Evolutionary conservation across 2,113 vertebrate species (phyloP).

Genomic region (Catharus minimus): DNA sequence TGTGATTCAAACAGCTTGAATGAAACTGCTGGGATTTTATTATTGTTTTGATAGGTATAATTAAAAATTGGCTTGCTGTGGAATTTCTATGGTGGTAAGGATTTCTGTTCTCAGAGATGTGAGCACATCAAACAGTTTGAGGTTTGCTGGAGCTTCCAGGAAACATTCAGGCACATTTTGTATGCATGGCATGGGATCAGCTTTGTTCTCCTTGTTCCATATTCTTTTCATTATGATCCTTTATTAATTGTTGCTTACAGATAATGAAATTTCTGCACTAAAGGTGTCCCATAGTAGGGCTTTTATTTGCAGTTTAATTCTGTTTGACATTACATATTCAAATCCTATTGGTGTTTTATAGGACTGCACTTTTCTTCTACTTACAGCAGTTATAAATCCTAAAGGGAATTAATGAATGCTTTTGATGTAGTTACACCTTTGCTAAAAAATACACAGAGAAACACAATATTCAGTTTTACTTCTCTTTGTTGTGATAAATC

Average conservation of each 20-base stretch:
- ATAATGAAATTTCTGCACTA: not conserved
- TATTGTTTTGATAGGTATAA: conserved; percentile 34
- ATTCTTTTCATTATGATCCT: not conserved
- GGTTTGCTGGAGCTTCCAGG: conserved; percentile 38
- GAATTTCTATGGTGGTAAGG: conserved; percentile 9
- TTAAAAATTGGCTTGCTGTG: conserved; percentile 39
- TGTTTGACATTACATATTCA: not conserved
- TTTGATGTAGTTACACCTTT: not conserved
- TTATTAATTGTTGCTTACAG: conserved; percentile 7
- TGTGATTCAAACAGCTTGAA: not conserved
- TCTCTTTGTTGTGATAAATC: not conserved
- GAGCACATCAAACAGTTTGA: conserved; percentile 43
- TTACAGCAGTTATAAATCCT: not conserved
- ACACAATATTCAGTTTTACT: not conserved
- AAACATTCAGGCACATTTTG: not conserved
- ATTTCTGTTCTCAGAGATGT: conserved; percentile 1
- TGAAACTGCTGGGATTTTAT: not conserved
- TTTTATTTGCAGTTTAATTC: conserved; percentile 2
- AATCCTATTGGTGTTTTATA: not conserved
- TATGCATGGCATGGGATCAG: not conserved
- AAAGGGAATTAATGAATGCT: not conserved
- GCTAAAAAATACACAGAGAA: not conserved
- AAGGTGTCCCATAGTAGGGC: not conserved
- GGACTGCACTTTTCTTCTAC: not conserved
- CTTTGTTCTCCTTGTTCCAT: not conserved